phyloP scores from a whole-genome alignment of 2,888 invertebrate genomes.

The Ectemnius continuus region DNA sequence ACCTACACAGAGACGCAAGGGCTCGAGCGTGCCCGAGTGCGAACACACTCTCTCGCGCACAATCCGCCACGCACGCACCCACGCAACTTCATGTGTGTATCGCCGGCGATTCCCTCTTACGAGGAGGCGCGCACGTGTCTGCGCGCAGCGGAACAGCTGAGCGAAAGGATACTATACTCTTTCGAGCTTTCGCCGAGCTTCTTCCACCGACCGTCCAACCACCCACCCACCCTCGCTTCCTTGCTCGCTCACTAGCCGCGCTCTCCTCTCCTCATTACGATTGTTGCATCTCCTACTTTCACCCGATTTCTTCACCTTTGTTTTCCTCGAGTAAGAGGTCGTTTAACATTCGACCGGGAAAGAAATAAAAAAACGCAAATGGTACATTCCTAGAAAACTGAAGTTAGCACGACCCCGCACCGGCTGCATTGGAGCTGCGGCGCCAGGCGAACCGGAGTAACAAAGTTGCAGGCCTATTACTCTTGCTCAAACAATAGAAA shows the following conservation, averaged over 20 bases:
- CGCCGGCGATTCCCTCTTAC: slow-evolving; percentile 46
- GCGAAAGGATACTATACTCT: slow-evolving; percentile 57
- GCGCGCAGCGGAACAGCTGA: slow-evolving; percentile 77
- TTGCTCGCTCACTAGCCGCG: neutral
- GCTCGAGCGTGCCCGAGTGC: slow-evolving; percentile 20
- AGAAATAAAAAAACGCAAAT: neutral
- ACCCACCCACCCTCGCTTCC: slow-evolving; percentile 11
- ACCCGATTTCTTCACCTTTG: neutral
- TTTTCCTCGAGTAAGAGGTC: neutral
- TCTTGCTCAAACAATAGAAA: neutral
- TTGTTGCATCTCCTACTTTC: neutral
- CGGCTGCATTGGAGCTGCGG: slow-evolving; percentile 31
- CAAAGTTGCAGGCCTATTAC: slow-evolving; percentile 4
- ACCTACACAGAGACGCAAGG: slow-evolving; percentile 26
- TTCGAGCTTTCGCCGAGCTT: slow-evolving; percentile 16
- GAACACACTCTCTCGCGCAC: slow-evolving; percentile 31
- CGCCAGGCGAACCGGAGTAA: slow-evolving; percentile 9
- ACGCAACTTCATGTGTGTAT: slow-evolving; percentile 13
- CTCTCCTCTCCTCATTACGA: too few relatives aligned
- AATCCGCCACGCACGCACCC: neutral
- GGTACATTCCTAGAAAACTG: neutral
- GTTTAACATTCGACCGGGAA: neutral
- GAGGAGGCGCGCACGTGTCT: slow-evolving; percentile 75
- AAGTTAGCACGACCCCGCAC: too few relatives aligned
- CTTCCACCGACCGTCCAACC: neutral